Evolutionary conservation across 1,140 invertebrate species (phyloP), one percentile per base, ranked within the genome.

Genomic region (Onthophagus taurus): DNA sequence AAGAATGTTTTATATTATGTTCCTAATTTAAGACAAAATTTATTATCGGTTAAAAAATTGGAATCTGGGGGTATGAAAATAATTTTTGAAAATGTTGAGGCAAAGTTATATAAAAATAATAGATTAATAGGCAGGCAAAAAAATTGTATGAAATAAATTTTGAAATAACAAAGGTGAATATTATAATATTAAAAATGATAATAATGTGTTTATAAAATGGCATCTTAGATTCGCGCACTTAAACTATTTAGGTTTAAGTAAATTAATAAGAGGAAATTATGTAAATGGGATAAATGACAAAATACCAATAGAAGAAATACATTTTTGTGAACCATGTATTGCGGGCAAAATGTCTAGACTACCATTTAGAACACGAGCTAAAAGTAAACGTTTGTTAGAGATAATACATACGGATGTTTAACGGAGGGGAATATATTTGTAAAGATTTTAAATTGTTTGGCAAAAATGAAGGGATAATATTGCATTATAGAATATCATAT

Each of bases 361-460:
- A 35, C 33, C 33, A 35, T 35, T 36, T n/a, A 36, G 5, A 19
- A 20, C 9, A 11, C 19, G 34, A 36, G n/a, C 4, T 2, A 19
- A n/a, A 20, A 20, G 17, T 20, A 36, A 20, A 2, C 47, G 45
- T 41, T 9, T 39, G 24, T 41, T 64, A 37, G 52, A 64, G 42
- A 35, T 62, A 39, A 50, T 67, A 21, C 58, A 63, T 43, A 55
- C 49, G 18, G 63, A 67, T 54, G 47, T 66, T n/a, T n/a, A n/a
- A n/a, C n/a, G n/a, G n/a, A n/a, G n/a, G n/a, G n/a, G n/a, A n/a
- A n/a, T n/a, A n/a, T n/a, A n/a, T n/a, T n/a, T n/a, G n/a, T n/a
- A n/a, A n/a, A n/a, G n/a, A n/a, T n/a, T n/a, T n/a, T n/a, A n/a
- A n/a, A n/a, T n/a, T n/a, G n/a, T n/a, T n/a, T n/a, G n/a, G n/a